Conservation (phyloP, 2,797 vertebrate genomes). For the Coreius guichenoti region DNA sequence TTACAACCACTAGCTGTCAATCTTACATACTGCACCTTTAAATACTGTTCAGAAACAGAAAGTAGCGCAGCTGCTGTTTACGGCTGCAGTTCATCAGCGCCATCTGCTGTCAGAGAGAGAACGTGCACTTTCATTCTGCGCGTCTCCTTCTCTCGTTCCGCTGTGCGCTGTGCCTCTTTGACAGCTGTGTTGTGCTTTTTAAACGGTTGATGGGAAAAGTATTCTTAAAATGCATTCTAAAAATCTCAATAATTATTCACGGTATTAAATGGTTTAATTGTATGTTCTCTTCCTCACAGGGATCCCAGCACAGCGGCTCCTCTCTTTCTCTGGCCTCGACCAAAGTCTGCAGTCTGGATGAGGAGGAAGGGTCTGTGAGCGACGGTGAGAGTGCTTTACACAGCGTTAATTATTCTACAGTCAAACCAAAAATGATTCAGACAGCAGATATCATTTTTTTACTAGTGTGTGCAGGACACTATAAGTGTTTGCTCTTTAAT, state of each 20-base stretch:
- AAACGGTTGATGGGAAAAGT: too few species aligned
- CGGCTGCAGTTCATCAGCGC: background rate
- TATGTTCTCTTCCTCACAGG: constrained; percentile 72
- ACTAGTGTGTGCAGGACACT: too few species aligned
- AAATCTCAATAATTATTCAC: background rate
- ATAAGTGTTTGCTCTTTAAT: too few species aligned
- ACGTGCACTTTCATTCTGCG: background rate
- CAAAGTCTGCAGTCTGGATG: constrained; percentile 98
- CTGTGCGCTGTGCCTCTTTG: too few species aligned
- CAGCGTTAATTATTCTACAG: background rate
- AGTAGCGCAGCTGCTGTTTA: background rate
- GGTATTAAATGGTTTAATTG: background rate
- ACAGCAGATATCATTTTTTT: too few species aligned
- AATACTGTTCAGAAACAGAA: background rate
- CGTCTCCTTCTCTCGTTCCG: background rate
- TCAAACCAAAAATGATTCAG: too few species aligned
- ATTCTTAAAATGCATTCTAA: background rate
- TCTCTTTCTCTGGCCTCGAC: constrained; percentile 95
- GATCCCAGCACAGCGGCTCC: constrained; percentile 93
- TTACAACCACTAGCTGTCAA: too few species aligned
- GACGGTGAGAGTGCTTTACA: constrained; percentile 80
- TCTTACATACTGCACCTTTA: background rate
- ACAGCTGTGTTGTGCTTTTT: too few species aligned
- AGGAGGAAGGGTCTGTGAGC: constrained; percentile 84
- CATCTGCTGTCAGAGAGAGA: background rate